Base-by-base conservation (phyloP, 2,113 vertebrate genomes). In the Channa maculata region DNA sequence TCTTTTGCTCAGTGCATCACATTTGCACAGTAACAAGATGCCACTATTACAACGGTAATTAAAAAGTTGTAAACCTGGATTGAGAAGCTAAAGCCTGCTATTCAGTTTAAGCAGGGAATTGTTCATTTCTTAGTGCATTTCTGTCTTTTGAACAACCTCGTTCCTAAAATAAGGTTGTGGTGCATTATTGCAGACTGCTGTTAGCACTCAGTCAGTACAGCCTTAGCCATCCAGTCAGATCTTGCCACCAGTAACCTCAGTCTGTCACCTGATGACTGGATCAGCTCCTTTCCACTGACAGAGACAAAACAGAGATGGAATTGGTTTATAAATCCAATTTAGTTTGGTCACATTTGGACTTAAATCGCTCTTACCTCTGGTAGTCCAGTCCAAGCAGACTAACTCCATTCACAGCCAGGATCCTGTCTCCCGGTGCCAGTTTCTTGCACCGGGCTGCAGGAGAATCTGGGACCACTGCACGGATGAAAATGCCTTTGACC, bases 361-460 rank as follows among this genome's bases (percentile, higher is more conserved):
- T 3, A 0, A 50, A 8, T 34, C 6, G 0, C 24, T 72, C 74
- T 83, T 39, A 95, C 94, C 77, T 87, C 5, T 89, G 81, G 68
- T 92, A 93, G 80, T 94, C 92, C 79, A 94, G 67, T 5, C 89
- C 93, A 0, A 93, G 82, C 77, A 95, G 84, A 62, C 90, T 93
- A 65, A 92, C 76, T 52, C 94, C 95, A 5, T 95, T 95, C 3
- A 95, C 91, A 8, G 95, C 94, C 82, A 95, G 87, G 72, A 95
- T 94, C 44, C 86, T 59, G 88, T 95, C 94, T 13, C 94, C 94
- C 12, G 90, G 83, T 36, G 34, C 66, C 74, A 95, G 83, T 67
- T 71, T 90, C 71, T 87, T 60, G 66, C 90, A 87, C 5, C 59
- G 86, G 14, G 89, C 92, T 10, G 94, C 94, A 2, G 95, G 93